Percentiles rank a stretch among this genome's conserved stretches.
Evolutionary conservation across 2,888 invertebrate species (phyloP).

Genomic region (Amiota minor): DNA sequence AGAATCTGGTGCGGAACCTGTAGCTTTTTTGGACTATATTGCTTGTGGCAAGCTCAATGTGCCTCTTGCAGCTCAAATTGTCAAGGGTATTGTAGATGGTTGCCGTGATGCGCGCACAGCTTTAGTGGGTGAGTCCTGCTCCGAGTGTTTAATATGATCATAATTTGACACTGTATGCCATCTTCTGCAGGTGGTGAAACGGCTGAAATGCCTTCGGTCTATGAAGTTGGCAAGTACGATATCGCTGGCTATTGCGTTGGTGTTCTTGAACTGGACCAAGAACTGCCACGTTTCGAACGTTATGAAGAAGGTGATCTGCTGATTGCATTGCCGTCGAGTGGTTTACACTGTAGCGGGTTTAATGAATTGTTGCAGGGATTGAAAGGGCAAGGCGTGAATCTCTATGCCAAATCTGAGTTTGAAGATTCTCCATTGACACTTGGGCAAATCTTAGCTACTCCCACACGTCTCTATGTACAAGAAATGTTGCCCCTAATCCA

Average conservation of each 20-base stretch:
- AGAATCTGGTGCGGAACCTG: conserved; percentile 94
- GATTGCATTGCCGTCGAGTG: conserved; percentile 90
- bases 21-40: conserved; percentile 97
- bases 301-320: conserved; percentile 85
- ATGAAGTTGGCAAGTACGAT: conserved; percentile 90
- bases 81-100: conserved; percentile 90
- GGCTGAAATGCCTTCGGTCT: conserved; percentile 98
- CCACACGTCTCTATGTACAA: conserved; percentile 90
- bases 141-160: background rate
- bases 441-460: conserved; percentile 86
- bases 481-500: conserved; percentile 82
- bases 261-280: conserved; percentile 83
- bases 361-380: conserved; percentile 89
- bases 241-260: conserved; percentile 97
- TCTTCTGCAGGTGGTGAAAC: conserved; percentile 84
- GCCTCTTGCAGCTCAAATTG: conserved; percentile 82
- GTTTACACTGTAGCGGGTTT: conserved; percentile 96
- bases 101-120: conserved; percentile 91
- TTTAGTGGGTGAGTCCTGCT: conserved; percentile 80
- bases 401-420: conserved; percentile 77
- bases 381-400: conserved; percentile 78
- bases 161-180: too few species aligned
- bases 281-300: conserved; percentile 80
- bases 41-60: conserved; percentile 91
- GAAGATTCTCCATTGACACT: conserved; percentile 76